Evolutionary conservation across 2,888 invertebrate genomes (phyloP).

Genomic region (Thereva nobilitata): DNA sequence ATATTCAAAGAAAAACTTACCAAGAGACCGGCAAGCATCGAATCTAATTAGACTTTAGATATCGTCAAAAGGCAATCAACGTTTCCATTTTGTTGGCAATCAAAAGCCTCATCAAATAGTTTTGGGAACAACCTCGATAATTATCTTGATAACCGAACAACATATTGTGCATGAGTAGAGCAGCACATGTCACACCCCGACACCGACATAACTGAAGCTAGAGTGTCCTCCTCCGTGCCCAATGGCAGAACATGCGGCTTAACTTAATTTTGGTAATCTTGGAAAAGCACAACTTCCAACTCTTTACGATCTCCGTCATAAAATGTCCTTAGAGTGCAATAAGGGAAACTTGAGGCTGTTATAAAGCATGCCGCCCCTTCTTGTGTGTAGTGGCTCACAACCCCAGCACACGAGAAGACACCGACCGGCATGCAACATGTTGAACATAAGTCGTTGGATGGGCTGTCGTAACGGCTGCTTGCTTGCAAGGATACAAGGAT

Average conservation of each 20-base stretch:
- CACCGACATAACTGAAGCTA: too few species aligned
- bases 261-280: slow-evolving; percentile 31
- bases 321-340: slow-evolving; percentile 23
- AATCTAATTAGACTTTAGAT: too few species aligned
- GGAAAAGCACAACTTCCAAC: slow-evolving; percentile 27
- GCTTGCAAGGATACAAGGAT: slow-evolving; percentile 6
- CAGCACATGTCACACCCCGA: too few species aligned
- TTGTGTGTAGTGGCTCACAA: neutral
- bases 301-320: slow-evolving; percentile 24
- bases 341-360: slow-evolving; percentile 25
- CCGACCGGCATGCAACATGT: slow-evolving; percentile 27
- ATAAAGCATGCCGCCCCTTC: slow-evolving; percentile 11
- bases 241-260: slow-evolving; percentile 27
- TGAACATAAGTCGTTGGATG: slow-evolving; percentile 27
- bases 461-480: slow-evolving; percentile 12
- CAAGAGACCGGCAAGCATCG: too few species aligned
- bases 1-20: too few species aligned
- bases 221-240: slow-evolving; percentile 4
- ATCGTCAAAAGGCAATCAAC: too few species aligned
- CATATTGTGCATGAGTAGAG: too few species aligned
- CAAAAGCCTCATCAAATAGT: too few species aligned
- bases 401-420: slow-evolving; percentile 10
- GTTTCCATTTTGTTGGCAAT: too few species aligned
- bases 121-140: too few species aligned
- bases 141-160: too few species aligned